These are phyloP conservation scores for Silvanus unidentatus DNA, from an alignment of 2,888 invertebrate species.

Conservation along the genomic window DNA sequence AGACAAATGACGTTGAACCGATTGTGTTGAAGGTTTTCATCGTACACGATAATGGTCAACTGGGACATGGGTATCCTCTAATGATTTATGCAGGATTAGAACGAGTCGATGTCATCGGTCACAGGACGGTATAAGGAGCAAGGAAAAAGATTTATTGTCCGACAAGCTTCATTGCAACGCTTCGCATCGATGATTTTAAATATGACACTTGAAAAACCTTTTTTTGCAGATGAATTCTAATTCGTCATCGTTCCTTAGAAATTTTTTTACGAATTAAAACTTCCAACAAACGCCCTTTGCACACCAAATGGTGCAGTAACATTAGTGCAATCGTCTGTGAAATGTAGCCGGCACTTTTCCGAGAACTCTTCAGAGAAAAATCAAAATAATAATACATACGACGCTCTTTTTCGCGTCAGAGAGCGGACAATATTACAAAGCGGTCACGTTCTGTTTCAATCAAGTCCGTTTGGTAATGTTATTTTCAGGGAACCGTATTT, in stretches of 20 bases:
- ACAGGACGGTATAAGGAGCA: conserved; percentile 13
- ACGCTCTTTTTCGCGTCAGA: no score
- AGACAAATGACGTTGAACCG: conserved; percentile 25
- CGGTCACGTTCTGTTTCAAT: conserved; percentile 19
- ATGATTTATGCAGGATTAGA: conserved; percentile 33
- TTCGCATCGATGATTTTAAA: not conserved
- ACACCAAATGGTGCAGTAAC: no score
- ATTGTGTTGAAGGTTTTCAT: conserved; percentile 17
- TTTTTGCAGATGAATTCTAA: no score
- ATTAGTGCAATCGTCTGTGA: no score
- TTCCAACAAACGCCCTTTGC: no score
- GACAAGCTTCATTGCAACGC: conserved; percentile 9
- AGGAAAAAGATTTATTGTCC: conserved; percentile 22
- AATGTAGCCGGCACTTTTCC: no score
- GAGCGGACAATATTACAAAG: not conserved
- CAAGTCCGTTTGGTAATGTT: conserved; percentile 15
- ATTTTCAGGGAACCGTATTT: conserved; percentile 13
- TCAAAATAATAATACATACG: no score
- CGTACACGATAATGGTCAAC: conserved; percentile 31
- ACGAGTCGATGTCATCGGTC: conserved; percentile 22
- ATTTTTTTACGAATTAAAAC: no score
- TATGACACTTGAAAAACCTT: no score
- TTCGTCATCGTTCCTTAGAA: no score
- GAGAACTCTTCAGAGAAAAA: no score
- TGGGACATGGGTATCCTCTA: conserved; percentile 26